Base-by-base conservation (phyloP, 2,888 invertebrate species). In the Erebia epiphron region DNA sequence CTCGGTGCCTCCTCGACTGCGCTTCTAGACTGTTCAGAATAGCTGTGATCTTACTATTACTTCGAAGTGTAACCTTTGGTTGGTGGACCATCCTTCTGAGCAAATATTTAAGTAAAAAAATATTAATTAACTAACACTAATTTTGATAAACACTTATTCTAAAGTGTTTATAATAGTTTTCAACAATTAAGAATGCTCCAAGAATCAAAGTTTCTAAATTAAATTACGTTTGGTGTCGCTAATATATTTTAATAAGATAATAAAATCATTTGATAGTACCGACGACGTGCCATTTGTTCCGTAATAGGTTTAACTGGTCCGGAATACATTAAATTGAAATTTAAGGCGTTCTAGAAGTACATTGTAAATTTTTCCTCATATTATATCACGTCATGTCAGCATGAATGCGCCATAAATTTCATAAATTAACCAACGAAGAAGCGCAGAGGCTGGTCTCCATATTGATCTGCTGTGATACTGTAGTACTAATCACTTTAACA, bases 381-480 rank as follows among this genome's bases (percentile, higher is more conserved):
- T 50, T 13, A 50, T 18, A 16, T 60, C 41, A 10, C 41, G 10
- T 60, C 35, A 60, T 65, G 18, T 52, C 50, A 46, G 46, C 43
- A 49, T 13, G n/a, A 18, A 52, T 14, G 43, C 62, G 67, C 64
- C 70, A 64, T 56, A 46, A 70, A 66, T 67, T 68, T 65, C 54
- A 57, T 35, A 35, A 35, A 61, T 77, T 76, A 70, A 76, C 78
- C 75, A 65, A 75, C 75, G 77, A 77, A 76, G 76, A 78, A 82
- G 84, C 80, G 83, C 84, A 81, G 82, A 80, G 82, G 82, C 83
- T 83, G 82, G 83, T 85, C 86, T 86, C 86, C 86, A 84, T 85
- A 84, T 85, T 85, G 86, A 86, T 88, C 90, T 90, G 88, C 91
- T 92, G 92, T 92, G 92, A 93, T 92, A 93, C 86, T 90, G 85